phyloP scores from a whole-genome alignment of 2,888 invertebrate species.

The Acleris holmiana region DNA sequence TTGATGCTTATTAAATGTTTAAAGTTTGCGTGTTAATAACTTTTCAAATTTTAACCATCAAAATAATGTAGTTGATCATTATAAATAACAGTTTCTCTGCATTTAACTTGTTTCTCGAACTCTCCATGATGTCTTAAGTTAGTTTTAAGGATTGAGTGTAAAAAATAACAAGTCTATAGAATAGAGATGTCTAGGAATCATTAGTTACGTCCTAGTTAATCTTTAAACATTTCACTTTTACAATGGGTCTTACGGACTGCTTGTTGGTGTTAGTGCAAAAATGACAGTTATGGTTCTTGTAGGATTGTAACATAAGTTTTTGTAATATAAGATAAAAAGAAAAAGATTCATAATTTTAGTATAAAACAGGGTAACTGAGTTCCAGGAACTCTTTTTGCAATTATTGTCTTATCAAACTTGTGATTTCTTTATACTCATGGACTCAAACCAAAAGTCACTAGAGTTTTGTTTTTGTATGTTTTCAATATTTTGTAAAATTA shows the following conservation, averaged over 20 bases:
- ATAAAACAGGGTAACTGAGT: too few species aligned
- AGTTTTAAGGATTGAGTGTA: background rate
- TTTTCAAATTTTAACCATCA: constrained; percentile 26
- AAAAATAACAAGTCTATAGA: background rate
- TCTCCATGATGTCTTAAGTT: background rate
- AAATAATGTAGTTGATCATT: background rate
- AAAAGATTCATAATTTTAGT: too few species aligned
- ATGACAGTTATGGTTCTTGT: too few species aligned
- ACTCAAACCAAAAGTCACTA: too few species aligned
- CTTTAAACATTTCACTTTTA: constrained; percentile 12
- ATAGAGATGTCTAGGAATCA: constrained; percentile 18
- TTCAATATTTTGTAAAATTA: too few species aligned
- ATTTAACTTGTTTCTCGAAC: background rate
- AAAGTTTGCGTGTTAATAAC: constrained; percentile 27
- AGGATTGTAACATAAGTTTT: too few species aligned
- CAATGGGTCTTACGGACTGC: background rate
- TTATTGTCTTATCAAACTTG: too few species aligned
- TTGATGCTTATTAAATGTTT: constrained; percentile 1
- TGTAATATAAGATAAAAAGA: too few species aligned
- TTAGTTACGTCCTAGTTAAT: constrained; percentile 25
- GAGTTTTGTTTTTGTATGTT: too few species aligned
- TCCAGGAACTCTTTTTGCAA: too few species aligned
- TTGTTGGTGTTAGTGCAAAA: background rate
- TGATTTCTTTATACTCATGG: too few species aligned
- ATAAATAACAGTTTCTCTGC: background rate